These are phyloP conservation scores for Drosophila subobscura DNA, from an alignment of 1,140 invertebrate genomes.

Conservation along the genomic window DNA sequence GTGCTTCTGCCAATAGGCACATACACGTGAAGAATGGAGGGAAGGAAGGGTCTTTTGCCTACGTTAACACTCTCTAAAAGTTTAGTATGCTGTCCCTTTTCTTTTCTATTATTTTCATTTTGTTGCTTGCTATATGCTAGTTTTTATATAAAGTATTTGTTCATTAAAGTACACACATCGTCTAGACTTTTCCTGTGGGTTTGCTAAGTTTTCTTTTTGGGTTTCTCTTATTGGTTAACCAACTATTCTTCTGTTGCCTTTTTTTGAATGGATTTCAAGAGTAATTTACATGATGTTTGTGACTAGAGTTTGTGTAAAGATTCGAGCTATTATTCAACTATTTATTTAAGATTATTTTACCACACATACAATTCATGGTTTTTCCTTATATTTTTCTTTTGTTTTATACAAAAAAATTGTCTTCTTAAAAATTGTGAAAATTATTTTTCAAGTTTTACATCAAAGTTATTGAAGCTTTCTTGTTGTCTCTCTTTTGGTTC, in stretches of 20 bases:
- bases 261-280: slow-evolving; percentile 17
- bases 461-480: slow-evolving; percentile 26
- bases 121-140: slow-evolving; percentile 54
- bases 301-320: slow-evolving; percentile 38
- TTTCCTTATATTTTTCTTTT: slow-evolving; percentile 11
- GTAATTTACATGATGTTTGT: slow-evolving; percentile 28
- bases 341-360: slow-evolving; percentile 36
- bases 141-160: slow-evolving; percentile 72
- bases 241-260: slow-evolving; percentile 3
- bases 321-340: slow-evolving; percentile 37
- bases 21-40: slow-evolving; percentile 13
- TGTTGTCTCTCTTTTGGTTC: slow-evolving; percentile 77
- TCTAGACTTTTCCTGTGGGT: slow-evolving; percentile 35
- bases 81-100: slow-evolving; percentile 40
- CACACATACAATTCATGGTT: slow-evolving; percentile 20
- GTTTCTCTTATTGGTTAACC: slow-evolving; percentile 24
- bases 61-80: slow-evolving; percentile 42
- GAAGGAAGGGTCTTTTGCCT: slow-evolving; percentile 11
- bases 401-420: slow-evolving; percentile 63
- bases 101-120: slow-evolving; percentile 26
- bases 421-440: slow-evolving; percentile 71
- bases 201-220: slow-evolving; percentile 15
- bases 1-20: slow-evolving; percentile 46
- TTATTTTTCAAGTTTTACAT: slow-evolving; percentile 55
- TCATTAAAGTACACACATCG: slow-evolving; percentile 75